Conservation (phyloP, 2,888 invertebrate species). For the Synergus gifuensis region DNA sequence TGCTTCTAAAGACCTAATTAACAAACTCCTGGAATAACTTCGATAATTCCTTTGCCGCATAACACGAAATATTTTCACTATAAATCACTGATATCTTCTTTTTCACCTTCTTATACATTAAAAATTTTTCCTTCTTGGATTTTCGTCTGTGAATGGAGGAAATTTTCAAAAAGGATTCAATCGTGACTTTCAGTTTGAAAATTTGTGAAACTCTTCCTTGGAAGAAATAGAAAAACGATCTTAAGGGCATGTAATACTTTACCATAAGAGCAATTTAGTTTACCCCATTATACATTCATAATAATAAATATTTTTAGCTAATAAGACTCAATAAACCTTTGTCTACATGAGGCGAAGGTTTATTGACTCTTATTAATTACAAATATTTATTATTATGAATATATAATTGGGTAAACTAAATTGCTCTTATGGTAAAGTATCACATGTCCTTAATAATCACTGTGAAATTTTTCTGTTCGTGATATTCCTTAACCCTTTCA, state of each 20-base stretch:
- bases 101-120: not conserved
- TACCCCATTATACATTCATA: no score
- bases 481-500: constrained; percentile 5
- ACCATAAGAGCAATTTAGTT: no score
- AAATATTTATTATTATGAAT: no score
- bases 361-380: no score
- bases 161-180: not conserved
- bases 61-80: constrained; percentile 43
- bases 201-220: constrained; percentile 2
- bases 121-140: not conserved
- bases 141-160: not conserved
- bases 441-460: no score
- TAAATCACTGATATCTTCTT: constrained; percentile 48
- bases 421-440: no score
- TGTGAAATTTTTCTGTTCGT: constrained; percentile 14
- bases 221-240: not conserved
- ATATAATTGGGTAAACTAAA: no score
- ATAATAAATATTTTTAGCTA: no score
- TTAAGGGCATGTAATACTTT: no score
- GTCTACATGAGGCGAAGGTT: no score
- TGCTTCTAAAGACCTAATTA: constrained; percentile 70
- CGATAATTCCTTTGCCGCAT: constrained; percentile 27
- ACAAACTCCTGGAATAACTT: constrained; percentile 62
- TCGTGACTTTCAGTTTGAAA: constrained; percentile 16
- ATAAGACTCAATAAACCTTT: no score